Evolutionary conservation across 2,113 vertebrate species (phyloP).

Genomic region (Ariopsis seemanni): DNA sequence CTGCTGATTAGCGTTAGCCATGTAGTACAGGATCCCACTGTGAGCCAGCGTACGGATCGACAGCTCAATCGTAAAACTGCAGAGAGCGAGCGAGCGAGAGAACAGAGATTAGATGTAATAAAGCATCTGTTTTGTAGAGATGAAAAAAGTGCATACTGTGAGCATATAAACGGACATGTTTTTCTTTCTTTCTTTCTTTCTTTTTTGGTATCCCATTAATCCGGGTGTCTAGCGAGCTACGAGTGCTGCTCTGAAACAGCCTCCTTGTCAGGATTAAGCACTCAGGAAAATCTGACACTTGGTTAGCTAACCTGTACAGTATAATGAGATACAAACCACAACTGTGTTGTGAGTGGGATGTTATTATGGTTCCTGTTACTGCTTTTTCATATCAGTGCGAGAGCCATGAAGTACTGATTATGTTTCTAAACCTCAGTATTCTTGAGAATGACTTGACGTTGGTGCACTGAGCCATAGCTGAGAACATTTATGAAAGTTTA

Average conservation of each 20-base stretch:
- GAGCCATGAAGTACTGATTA: neutral
- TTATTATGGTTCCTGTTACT: no score
- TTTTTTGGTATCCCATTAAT: neutral
- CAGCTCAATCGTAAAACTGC: slow-evolving; percentile 81
- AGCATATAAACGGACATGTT: no score
- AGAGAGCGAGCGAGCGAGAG: slow-evolving; percentile 15
- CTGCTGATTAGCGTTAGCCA: slow-evolving; percentile 83
- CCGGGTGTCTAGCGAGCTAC: neutral
- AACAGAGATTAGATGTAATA: slow-evolving; percentile 20
- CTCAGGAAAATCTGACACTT: neutral
- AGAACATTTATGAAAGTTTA: neutral
- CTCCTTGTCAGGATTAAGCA: neutral
- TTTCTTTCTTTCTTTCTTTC: neutral
- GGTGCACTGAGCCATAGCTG: neutral
- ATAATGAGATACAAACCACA: neutral
- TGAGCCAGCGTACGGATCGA: slow-evolving; percentile 79
- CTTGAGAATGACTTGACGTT: neutral
- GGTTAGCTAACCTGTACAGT: neutral
- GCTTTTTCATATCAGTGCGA: neutral
- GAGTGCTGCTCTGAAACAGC: neutral
- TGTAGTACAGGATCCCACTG: slow-evolving; percentile 82
- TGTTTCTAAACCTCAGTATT: neutral
- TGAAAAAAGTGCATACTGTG: neutral
- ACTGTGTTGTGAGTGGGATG: neutral
- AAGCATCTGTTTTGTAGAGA: neutral